A percentile compares a stretch with the other conserved stretches of the same genome.
phyloP scores from a whole-genome alignment of 1,140 invertebrate genomes.

The Eueides isabella region DNA sequence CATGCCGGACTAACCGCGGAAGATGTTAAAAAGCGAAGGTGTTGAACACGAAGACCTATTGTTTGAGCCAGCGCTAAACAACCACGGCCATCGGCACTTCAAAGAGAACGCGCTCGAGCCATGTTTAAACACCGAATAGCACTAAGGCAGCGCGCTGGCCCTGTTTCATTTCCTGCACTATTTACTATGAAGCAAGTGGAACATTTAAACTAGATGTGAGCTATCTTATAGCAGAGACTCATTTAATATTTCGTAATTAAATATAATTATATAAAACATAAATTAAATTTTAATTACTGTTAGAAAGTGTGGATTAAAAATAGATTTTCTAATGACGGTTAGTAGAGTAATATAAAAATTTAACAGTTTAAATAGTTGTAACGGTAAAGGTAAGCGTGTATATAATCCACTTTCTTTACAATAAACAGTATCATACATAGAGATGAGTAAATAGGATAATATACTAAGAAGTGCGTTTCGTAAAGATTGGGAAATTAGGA shows the following conservation, averaged over 20 bases:
- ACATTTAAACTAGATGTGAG: constrained; percentile 4
- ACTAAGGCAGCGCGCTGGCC: constrained; percentile 52
- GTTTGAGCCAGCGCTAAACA: constrained; percentile 64
- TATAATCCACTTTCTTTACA: not conserved
- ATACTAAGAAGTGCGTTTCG: constrained; percentile 3
- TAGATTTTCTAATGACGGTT: not conserved
- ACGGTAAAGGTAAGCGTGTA: not conserved
- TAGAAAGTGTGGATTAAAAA: not conserved
- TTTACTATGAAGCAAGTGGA: constrained; percentile 30
- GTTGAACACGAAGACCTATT: constrained; percentile 66
- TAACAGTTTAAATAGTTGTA: not conserved
- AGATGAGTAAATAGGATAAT: not conserved
- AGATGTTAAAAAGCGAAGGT: constrained; percentile 68
- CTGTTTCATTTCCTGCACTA: constrained; percentile 39
- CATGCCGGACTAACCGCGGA: constrained; percentile 50
- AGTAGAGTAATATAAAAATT: not conserved
- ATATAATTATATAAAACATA: not conserved
- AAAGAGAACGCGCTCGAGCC: constrained; percentile 50
- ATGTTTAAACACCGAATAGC: constrained; percentile 59
- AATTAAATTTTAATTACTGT: not conserved
- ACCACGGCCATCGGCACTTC: constrained; percentile 61
- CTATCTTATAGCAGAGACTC: not conserved
- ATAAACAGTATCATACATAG: not conserved
- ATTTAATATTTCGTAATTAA: not conserved
- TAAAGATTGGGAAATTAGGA: too few relatives aligned